These are phyloP conservation scores for Pogonus chalceus DNA, from an alignment of 1,140 invertebrate species.

Conservation along the genomic window DNA sequence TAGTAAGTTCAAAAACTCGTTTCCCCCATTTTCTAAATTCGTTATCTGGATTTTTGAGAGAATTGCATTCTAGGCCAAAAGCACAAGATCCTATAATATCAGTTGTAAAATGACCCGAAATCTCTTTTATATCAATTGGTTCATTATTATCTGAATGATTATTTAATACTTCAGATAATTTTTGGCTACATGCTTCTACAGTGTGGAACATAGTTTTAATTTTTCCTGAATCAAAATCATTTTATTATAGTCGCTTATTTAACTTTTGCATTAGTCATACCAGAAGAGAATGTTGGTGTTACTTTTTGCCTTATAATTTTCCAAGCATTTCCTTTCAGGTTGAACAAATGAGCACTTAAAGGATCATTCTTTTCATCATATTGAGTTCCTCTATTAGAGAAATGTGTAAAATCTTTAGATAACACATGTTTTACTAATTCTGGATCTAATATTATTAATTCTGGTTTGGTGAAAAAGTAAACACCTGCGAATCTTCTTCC, in stretches of 20 bases:
- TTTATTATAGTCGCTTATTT: too few relatives aligned
- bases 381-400: slow-evolving; percentile 37
- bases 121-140: slow-evolving; percentile 30
- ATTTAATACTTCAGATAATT: slow-evolving; percentile 24
- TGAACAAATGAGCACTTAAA: slow-evolving; percentile 34
- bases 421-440: slow-evolving; percentile 39
- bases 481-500: too few relatives aligned
- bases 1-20: background rate
- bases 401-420: slow-evolving; percentile 43
- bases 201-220: slow-evolving; percentile 42
- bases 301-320: slow-evolving; percentile 35
- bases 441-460: slow-evolving; percentile 34
- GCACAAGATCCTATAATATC: slow-evolving; percentile 35
- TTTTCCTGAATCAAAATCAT: slow-evolving; percentile 52
- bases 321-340: slow-evolving; percentile 29
- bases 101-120: slow-evolving; percentile 34
- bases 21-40: slow-evolving; percentile 23
- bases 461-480: slow-evolving; percentile 32
- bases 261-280: too few relatives aligned
- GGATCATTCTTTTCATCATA: slow-evolving; percentile 39
- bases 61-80: slow-evolving; percentile 33
- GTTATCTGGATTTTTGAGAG: slow-evolving; percentile 27
- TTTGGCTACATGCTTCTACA: slow-evolving; percentile 28
- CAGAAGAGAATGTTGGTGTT: slow-evolving; percentile 39
- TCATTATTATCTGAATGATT: slow-evolving; percentile 29